A percentile compares a stretch with the other conserved stretches of the same genome.
These are phyloP conservation scores for Galaxias olidus DNA, from an alignment of 2,797 vertebrate genomes.

Conservation along the genomic window DNA sequence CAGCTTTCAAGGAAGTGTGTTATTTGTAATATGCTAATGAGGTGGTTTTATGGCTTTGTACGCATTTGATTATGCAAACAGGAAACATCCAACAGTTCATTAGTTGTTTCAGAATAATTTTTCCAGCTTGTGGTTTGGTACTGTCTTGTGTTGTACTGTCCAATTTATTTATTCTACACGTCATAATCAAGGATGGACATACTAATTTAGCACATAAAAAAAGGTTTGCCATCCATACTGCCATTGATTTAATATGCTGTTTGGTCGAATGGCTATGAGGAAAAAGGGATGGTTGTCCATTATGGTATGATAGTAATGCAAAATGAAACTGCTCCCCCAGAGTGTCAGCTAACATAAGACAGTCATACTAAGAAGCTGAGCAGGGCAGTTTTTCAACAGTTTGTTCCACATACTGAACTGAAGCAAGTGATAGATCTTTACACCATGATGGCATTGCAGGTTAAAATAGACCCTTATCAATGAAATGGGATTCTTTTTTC, in stretches of 20 bases:
- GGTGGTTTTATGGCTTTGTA: constrained; percentile 57
- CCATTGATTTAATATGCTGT: constrained; percentile 58
- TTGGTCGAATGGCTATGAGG: constrained; percentile 10
- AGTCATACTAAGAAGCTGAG: too few species aligned
- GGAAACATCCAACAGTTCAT: constrained; percentile 69
- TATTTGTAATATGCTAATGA: constrained; percentile 70
- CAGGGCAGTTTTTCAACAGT: too few species aligned
- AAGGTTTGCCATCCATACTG: constrained; percentile 30
- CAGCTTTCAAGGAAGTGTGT: constrained; percentile 41
- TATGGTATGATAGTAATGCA: too few species aligned
- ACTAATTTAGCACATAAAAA: constrained; percentile 58
- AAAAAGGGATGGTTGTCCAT: constrained; percentile 3
- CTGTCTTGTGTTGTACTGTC: constrained; percentile 52
- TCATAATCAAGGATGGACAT: constrained; percentile 68
- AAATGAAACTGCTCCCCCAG: too few species aligned
- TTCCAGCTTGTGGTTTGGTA: constrained; percentile 45
- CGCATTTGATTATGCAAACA: constrained; percentile 63
- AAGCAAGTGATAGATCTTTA: too few species aligned
- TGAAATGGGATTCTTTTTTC: too few species aligned
- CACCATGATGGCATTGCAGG: too few species aligned
- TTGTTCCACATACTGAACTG: too few species aligned
- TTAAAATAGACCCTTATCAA: too few species aligned
- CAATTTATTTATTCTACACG: constrained; percentile 63
- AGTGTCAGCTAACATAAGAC: too few species aligned
- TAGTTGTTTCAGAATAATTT: constrained; percentile 69